Evolutionary conservation across 1,140 invertebrate species (phyloP), one percentile per base, ranked within the genome.

Genomic region (Pogonomyrmex barbatus): DNA sequence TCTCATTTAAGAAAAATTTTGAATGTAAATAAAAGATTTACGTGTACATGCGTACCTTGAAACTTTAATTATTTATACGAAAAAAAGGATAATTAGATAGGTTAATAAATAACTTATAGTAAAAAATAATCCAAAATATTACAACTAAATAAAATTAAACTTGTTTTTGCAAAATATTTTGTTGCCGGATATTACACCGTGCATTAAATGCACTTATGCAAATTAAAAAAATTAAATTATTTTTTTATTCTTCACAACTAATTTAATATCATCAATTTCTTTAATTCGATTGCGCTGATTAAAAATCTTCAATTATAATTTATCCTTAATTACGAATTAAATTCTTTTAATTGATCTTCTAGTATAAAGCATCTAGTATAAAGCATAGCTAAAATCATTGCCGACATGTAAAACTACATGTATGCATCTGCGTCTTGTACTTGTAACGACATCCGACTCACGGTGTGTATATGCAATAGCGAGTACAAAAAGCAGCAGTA

Each of bases 401-500:
- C 6, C 54, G 52, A 4, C 8, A 10, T 6, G 10, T 70, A 54
- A 54, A n/a, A 24, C 2, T 3, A 12, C 24, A 5, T 9, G n/a
- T 45, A 17, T 9, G 63, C 24, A 24, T 81, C 47, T 56, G n/a
- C 36, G 4, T 56, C 70, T 30, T 45, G 52, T 47, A 58, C 8
- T 24, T 10, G 54, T 54, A 58, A 58, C 4, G 54, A 75, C 79
- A 73, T 58, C 30, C 42, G 79, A 39, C 36, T 30, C 42, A 47
- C 30, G 24, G 42, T 30, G 36, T 60, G 68, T 82, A 36, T 50
- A 50, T 36, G 68, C 45, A 58, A 73, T n/a, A 52, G 30, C 65
- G 33, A 81, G 45, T 73, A 83, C 79, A 73, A 67, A 68, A 85
- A 77, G 42, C 50, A 83, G 10, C 85, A 83, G 47, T 9, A n/a